Conservation (phyloP, 2,888 invertebrate species). For the Cyclophora punctaria region DNA sequence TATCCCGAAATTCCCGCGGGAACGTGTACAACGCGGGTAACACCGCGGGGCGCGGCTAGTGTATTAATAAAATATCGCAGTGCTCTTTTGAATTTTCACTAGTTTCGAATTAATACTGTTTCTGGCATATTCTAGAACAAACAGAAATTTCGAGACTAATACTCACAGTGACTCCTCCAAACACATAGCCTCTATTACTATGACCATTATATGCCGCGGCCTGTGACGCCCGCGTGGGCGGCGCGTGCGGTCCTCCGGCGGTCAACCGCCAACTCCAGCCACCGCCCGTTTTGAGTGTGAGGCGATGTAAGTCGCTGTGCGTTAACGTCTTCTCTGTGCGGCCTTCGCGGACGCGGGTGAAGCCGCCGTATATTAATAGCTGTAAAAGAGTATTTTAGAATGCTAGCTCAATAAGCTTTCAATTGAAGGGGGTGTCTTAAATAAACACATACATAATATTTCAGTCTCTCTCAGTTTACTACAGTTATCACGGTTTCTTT, state of each 20-base stretch:
- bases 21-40: too few relatives aligned
- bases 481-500: too few relatives aligned
- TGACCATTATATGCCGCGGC: slow-evolving; percentile 76
- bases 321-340: slow-evolving; percentile 53
- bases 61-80: too few relatives aligned
- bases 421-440: too few relatives aligned
- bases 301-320: slow-evolving; percentile 61
- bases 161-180: slow-evolving; percentile 85
- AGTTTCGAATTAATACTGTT: neutral
- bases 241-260: slow-evolving; percentile 49
- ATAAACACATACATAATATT: too few relatives aligned
- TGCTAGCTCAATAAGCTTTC: too few relatives aligned
- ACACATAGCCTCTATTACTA: slow-evolving; percentile 83
- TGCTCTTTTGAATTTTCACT: too few relatives aligned
- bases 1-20: too few relatives aligned
- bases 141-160: neutral
- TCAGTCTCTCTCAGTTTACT: too few relatives aligned
- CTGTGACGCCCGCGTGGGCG: slow-evolving; percentile 86
- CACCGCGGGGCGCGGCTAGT: too few relatives aligned
- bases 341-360: slow-evolving; percentile 58
- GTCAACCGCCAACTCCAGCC: slow-evolving; percentile 43
- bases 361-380: slow-evolving; percentile 64
- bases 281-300: slow-evolving; percentile 20
- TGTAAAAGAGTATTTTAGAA: slow-evolving; percentile 15
- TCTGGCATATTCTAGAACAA: neutral